These are phyloP conservation scores for Eristalis pertinax DNA, from an alignment of 2,888 invertebrate species.

Conservation along the genomic window DNA sequence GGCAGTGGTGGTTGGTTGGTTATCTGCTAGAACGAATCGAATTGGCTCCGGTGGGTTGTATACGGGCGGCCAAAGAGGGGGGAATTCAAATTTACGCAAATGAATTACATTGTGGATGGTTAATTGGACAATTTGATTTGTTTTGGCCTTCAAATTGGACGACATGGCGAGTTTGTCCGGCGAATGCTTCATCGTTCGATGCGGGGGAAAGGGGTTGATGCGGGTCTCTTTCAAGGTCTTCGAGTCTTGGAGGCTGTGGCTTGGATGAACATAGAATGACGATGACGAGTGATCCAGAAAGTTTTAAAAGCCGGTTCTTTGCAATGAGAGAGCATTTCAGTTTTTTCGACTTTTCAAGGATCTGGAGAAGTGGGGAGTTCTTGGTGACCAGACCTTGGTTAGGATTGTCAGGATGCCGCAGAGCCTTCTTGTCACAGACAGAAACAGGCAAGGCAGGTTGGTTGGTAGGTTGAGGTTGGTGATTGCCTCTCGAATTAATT, in stretches of 20 bases:
- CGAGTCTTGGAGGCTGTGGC: neutral
- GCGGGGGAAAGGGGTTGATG: neutral
- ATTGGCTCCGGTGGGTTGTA: neutral
- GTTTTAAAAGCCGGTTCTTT: too few relatives aligned
- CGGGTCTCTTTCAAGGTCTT: neutral
- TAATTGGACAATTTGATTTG: conserved; percentile 71
- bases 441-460: too few relatives aligned
- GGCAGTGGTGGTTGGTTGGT: conserved; percentile 43
- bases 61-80: neutral
- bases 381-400: too few relatives aligned
- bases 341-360: too few relatives aligned
- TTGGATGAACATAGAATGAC: too few relatives aligned
- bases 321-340: too few relatives aligned
- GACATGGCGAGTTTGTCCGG: neutral
- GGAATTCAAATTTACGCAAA: conserved; percentile 72
- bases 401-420: too few relatives aligned
- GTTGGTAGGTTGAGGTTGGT: too few relatives aligned
- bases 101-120: conserved; percentile 57
- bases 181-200: neutral
- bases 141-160: conserved; percentile 38
- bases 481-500: too few relatives aligned
- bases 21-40: conserved; percentile 11
- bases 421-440: too few relatives aligned
- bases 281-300: too few relatives aligned
- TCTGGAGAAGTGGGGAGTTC: too few relatives aligned